A percentile compares a stretch with the other conserved stretches of the same genome.
Conservation (phyloP, 2,888 invertebrate genomes). For the Halocaridina rubra region DNA sequence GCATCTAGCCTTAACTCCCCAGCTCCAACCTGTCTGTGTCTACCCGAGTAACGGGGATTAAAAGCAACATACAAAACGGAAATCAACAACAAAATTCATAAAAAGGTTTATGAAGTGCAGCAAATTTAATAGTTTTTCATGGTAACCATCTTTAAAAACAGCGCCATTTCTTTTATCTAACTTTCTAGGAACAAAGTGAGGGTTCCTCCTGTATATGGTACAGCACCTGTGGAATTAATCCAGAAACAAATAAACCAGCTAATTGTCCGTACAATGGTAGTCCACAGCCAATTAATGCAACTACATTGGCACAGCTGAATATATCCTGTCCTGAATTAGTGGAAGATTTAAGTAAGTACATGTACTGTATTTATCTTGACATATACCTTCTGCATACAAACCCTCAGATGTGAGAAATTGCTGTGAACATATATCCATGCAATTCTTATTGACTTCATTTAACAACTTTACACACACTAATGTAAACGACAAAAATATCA, state of each 20-base stretch:
- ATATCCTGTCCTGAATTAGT: slow-evolving; percentile 76
- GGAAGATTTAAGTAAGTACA: slow-evolving; percentile 64
- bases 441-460: neutral
- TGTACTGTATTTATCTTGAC: neutral
- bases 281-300: slow-evolving; percentile 72
- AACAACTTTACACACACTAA: neutral
- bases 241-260: slow-evolving; percentile 66
- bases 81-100: too few species aligned
- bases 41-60: too few species aligned
- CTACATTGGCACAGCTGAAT: slow-evolving; percentile 73
- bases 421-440: neutral
- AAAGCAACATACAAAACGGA: too few species aligned
- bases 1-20: too few species aligned
- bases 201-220: slow-evolving; percentile 64
- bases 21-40: too few species aligned
- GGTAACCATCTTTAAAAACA: neutral
- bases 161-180: neutral
- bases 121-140: neutral
- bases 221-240: slow-evolving; percentile 63
- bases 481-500: too few species aligned
- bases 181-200: neutral
- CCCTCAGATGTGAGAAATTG: neutral
- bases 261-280: slow-evolving; percentile 76
- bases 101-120: too few species aligned
- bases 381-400: neutral